Evolutionary conservation across 37 sponge, comb jelly and placozoan genomes (phyloP).

Genomic region (Ephydatia muelleri): DNA sequence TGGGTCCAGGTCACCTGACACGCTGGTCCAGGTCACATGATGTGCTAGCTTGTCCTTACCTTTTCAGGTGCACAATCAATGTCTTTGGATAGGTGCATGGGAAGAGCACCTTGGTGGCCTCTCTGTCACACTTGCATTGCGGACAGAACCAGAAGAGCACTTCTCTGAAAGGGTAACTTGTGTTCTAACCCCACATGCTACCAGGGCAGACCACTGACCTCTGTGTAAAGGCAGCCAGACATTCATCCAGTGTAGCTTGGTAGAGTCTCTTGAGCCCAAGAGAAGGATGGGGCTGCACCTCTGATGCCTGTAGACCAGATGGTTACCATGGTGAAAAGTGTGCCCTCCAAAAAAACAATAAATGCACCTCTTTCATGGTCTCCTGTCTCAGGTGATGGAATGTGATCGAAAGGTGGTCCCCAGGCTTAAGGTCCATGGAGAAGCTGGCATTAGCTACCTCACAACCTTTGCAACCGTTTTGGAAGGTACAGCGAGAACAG

Average conservation of each 20-base stretch:
- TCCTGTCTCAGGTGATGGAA: constrained; percentile 1
- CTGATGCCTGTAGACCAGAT: background rate
- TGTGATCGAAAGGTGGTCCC: constrained; percentile 53
- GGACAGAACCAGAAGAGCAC: constrained; percentile 75
- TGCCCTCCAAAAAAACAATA: background rate
- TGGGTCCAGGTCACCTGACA: no score
- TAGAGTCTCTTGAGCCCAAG: constrained; percentile 15
- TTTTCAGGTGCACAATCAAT: constrained; percentile 75
- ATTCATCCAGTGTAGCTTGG: constrained; percentile 49
- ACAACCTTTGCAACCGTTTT: constrained; percentile 53
- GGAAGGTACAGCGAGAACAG: constrained; percentile 65
- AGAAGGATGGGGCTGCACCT: constrained; percentile 43
- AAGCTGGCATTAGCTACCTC: constrained; percentile 6
- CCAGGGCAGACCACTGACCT: constrained; percentile 6
- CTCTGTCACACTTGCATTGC: constrained; percentile 35
- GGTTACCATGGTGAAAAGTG: background rate
- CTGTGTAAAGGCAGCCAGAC: constrained; percentile 62
- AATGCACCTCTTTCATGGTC: background rate
- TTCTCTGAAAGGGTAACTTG: constrained; percentile 35
- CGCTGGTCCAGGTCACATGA: no score
- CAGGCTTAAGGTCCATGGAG: constrained; percentile 45
- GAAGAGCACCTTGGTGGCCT: constrained; percentile 21
- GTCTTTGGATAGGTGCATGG: constrained; percentile 49
- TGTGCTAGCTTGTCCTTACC: constrained; percentile 16
- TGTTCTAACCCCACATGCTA: background rate